These are phyloP conservation scores for Xenopus petersii DNA, from an alignment of 2,797 vertebrate genomes.

Conservation along the genomic window DNA sequence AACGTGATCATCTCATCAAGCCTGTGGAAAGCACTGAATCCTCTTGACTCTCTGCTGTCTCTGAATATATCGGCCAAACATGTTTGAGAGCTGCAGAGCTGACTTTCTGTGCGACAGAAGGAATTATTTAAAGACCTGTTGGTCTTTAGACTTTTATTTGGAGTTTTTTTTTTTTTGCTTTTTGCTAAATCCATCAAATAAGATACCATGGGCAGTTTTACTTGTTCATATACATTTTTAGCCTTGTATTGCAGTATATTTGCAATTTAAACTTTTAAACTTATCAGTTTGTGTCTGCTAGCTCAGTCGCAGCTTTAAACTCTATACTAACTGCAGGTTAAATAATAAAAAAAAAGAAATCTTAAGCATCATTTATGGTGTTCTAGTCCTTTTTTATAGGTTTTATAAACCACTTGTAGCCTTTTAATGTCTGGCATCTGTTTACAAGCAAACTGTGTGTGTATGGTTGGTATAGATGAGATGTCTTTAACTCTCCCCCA, in stretches of 20 bases:
- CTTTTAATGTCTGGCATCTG: conserved; percentile 66
- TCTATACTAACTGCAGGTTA: conserved; percentile 60
- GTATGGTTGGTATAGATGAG: conserved; percentile 35
- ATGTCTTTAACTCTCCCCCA: background rate
- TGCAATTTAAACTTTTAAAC: too few species aligned
- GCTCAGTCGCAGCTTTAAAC: too few species aligned
- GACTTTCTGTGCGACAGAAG: conserved; percentile 60
- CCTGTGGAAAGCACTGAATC: conserved; percentile 81
- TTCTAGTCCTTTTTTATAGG: conserved; percentile 71
- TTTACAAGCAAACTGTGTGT: conserved; percentile 47
- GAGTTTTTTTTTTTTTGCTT: background rate
- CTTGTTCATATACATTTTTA: too few species aligned
- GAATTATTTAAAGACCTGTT: conserved; percentile 29
- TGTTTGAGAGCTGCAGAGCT: conserved; percentile 25
- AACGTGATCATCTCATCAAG: conserved; percentile 89
- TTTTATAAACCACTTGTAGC: conserved; percentile 78
- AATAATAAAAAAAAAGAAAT: conserved; percentile 47
- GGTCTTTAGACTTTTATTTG: background rate
- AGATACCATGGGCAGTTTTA: too few species aligned
- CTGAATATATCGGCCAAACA: background rate
- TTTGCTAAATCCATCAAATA: too few species aligned
- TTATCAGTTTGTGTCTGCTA: too few species aligned
- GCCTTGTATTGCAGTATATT: too few species aligned
- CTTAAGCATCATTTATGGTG: conserved; percentile 64
- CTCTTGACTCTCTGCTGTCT: conserved; percentile 61